phyloP scores from a whole-genome alignment of 2,888 invertebrate genomes.

The Pristionchus japonicus region DNA sequence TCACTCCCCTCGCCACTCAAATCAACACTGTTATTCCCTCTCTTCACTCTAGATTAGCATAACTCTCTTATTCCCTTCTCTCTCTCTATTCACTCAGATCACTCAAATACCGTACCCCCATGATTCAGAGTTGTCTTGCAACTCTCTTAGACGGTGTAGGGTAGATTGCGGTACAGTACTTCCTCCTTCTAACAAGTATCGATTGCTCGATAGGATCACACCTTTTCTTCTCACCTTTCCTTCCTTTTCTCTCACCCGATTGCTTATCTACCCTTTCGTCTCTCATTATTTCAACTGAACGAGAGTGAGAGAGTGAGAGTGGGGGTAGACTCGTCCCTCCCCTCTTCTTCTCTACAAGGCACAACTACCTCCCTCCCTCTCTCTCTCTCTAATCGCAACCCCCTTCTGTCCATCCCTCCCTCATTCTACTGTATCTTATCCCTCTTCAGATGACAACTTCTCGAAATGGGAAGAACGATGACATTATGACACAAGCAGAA shows the following conservation, averaged over 20 bases:
- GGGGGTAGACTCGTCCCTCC: background rate
- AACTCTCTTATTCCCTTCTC: background rate
- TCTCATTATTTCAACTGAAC: conserved; percentile 13
- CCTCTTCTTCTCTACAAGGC: conserved; percentile 29
- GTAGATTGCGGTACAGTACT: background rate
- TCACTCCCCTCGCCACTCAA: background rate
- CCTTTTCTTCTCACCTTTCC: conserved; percentile 14
- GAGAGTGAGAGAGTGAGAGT: background rate
- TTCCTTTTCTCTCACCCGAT: conserved; percentile 25
- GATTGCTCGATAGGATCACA: background rate
- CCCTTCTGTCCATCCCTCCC: background rate
- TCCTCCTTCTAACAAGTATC: background rate
- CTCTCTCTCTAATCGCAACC: conserved; percentile 34
- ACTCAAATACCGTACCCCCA: background rate
- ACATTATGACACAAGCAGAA: background rate
- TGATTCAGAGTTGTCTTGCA: background rate
- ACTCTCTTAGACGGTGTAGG: background rate
- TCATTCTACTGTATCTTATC: background rate
- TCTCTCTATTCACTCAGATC: background rate
- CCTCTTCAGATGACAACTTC: conserved; percentile 41
- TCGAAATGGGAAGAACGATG: conserved; percentile 37
- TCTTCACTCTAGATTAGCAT: conserved; percentile 32
- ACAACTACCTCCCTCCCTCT: conserved; percentile 32
- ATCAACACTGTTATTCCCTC: conserved; percentile 22
- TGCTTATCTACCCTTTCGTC: conserved; percentile 22